A percentile compares a stretch with the other conserved stretches of the same genome.
Evolutionary conservation across 1,140 invertebrate genomes (phyloP).

Genomic region (Gerris buenoi): DNA sequence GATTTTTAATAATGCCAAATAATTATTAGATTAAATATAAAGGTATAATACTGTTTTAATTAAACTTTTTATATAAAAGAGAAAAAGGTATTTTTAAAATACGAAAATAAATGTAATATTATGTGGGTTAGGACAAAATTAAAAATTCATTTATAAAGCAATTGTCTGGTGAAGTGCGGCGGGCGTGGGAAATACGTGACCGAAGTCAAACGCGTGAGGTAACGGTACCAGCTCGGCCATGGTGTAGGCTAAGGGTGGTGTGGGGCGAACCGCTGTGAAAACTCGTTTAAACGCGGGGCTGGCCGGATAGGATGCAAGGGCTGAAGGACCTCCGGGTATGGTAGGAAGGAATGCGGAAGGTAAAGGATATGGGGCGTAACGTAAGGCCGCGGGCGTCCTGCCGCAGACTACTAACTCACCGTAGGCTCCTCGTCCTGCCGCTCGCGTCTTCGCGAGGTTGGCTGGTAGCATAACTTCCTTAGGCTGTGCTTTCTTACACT

Average conservation of each 20-base stretch:
- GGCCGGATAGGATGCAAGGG: constrained; percentile 8
- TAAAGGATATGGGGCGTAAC: constrained; percentile 40
- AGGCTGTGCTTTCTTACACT: constrained; percentile 98
- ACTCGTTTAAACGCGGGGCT: constrained; percentile 30
- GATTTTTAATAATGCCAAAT: no score
- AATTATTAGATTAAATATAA: no score
- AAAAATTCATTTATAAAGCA: not conserved
- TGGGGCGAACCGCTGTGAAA: constrained; percentile 27
- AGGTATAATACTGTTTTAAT: no score
- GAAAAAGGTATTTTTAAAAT: no score
- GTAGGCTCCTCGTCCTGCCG: constrained; percentile 78
- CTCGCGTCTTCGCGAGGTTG: constrained; percentile 81
- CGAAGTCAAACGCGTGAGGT: constrained; percentile 44
- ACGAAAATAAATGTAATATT: no score
- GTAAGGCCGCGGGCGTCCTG: constrained; percentile 26
- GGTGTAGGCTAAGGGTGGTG: constrained; percentile 43
- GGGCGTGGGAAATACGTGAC: constrained; percentile 42
- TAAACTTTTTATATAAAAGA: no score
- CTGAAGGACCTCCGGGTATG: constrained; percentile 10
- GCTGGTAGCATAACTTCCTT: constrained; percentile 98
- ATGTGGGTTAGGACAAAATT: no score
- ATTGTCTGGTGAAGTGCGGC: not conserved
- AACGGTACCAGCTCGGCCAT: constrained; percentile 49
- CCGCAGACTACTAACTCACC: constrained; percentile 58
- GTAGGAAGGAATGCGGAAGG: constrained; percentile 25